Percentiles rank a stretch among this genome's conserved stretches.
Evolutionary conservation across 2,797 vertebrate species (phyloP).

Genomic region (Channallabes apus): DNA sequence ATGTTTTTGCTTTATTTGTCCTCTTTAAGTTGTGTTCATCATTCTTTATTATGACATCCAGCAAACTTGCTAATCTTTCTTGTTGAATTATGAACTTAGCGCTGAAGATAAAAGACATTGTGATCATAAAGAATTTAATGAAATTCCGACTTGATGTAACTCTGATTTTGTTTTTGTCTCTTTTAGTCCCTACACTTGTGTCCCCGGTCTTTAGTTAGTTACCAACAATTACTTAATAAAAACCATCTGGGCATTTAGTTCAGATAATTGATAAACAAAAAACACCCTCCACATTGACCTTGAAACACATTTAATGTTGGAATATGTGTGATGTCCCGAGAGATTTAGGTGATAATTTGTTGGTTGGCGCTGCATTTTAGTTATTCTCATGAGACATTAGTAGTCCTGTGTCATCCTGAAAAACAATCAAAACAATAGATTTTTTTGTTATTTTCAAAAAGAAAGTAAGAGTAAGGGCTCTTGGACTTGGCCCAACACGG

Average conservation of each 20-base stretch:
- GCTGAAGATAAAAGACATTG: slow-evolving; percentile 14
- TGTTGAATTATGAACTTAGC: neutral
- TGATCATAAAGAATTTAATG: slow-evolving; percentile 33
- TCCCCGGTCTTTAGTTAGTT: neutral
- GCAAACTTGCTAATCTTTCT: neutral
- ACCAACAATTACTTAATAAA: neutral
- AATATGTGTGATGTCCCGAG: neutral
- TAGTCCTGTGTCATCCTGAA: neutral
- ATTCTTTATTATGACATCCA: neutral
- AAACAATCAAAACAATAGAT: neutral
- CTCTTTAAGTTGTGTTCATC: neutral
- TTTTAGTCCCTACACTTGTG: neutral
- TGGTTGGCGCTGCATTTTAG: neutral
- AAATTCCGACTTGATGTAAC: neutral
- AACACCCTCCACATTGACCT: too few species aligned
- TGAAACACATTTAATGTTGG: neutral
- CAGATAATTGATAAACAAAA: neutral
- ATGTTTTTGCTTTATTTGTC: neutral
- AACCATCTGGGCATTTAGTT: neutral
- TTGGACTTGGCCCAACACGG: too few species aligned
- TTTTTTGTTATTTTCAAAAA: too few species aligned
- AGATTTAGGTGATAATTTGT: neutral
- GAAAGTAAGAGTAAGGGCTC: too few species aligned
- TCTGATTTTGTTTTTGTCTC: neutral
- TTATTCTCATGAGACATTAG: neutral